Evolutionary conservation across 2,797 vertebrate species (phyloP), one percentile per base, ranked within the genome.

Genomic region (Crax fasciolata): DNA sequence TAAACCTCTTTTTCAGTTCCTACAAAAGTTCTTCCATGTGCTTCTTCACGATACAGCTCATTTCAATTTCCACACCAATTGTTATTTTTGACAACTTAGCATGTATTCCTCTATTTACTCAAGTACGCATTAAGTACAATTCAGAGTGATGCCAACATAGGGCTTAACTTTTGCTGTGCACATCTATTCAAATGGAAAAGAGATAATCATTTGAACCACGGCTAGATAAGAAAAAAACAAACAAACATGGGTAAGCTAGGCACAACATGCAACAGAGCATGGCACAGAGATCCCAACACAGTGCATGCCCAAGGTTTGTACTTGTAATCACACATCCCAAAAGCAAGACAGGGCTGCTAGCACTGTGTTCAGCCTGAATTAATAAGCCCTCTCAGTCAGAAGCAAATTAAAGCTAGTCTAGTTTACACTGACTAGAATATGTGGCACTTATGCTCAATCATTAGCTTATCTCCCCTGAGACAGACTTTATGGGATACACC

Each of bases 261-360:
- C 24, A n/a, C 27, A 12, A 46, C 28, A 48, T 5, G 18, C 39
- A 59, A 44, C 41, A 46, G 17, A 61, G 9, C 0, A 0, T 13
- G 23, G 39, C 61, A 58, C 44, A 81, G 49, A n/a, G 32, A 77
- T n/a, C 11, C 32, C 35, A 35, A 1, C 1, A 0, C 0, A 35
- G 81, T 35, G 65, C 17, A 15, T 35, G 18, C 24, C 16, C 41
- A 21, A 15, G 20, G 10, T 7, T 5, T 9, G 6, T n/a, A 43
- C 44, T 17, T 16, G 24, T 24, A 62, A 24, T 7, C 0, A 3
- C 41, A 13, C 1, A 1, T 71, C 11, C 16, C 30, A 32, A n/a
- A 48, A 51, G 23, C 15, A 38, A 23, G 28, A 74, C 51, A 57
- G 41, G 70, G 52, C 13, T 70, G 14, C 28, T 41, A 35, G 66